Evolutionary conservation across 2,113 vertebrate species (phyloP), one percentile per base, ranked within the genome.

Genomic region (Tretioscincus oriximinensis): DNA sequence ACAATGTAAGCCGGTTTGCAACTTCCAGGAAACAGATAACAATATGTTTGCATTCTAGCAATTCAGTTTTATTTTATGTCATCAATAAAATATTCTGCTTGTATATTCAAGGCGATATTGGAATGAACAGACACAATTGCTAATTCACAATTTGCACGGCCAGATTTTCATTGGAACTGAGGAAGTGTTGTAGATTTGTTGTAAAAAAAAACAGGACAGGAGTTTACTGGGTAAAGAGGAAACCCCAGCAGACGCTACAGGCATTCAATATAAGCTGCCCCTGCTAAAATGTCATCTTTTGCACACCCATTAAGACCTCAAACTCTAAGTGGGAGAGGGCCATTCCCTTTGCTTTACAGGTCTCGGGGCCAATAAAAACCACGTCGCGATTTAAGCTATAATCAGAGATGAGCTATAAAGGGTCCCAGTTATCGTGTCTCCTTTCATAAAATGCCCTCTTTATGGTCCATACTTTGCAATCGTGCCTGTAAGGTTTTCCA

Each of bases 301-400:
- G 2, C 35, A 41, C 35, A 41, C 35, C 35, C 35, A 41, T 41
- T 41, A 2, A 41, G 35, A 41, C 35, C 5, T 2, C 35, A 2
- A n/a, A 41, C 35, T 41, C 35, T 41, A 41, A 41, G 35, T 41
- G 35, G 88, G 87, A 84, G 82, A 90, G 69, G 11, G 86, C 14
- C 14, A 58, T 18, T 61, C 54, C 9, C 77, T 73, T 83, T 85
- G 89, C 85, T 87, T 92, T 85, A 89, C 91, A 85, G 91, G 92
- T 90, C 91, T 92, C 92, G 85, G 86, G 89, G 88, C 80, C 86
- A 91, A 92, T 93, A 93, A 94, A 93, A 90, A 86, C 90, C 86
- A 90, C 1, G 84, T 93, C 91, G 90, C 93, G 93, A 95, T 93
- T 95, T 93, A 94, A 95, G 86, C 91, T 92, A 93, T 92, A 95